Conservation (phyloP, 2,113 vertebrate species). For the Leptocoma aspasia region DNA sequence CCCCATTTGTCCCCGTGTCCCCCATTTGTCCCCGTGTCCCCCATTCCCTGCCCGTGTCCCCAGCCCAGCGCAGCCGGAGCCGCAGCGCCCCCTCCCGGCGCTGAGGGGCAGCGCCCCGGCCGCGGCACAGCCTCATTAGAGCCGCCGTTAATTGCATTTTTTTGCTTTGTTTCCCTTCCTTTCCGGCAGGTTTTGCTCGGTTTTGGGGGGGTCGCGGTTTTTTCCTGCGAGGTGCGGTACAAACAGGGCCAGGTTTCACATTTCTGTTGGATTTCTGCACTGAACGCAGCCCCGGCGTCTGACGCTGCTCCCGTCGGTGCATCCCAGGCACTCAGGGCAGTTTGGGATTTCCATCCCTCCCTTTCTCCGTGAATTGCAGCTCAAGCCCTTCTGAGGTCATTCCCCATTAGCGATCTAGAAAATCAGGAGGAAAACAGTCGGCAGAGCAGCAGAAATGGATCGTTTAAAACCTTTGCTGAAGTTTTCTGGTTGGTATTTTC, state of each 20-base stretch:
- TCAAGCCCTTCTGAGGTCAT: background rate
- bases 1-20: background rate
- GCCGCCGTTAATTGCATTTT: background rate
- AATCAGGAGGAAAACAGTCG: rapidly evolving
- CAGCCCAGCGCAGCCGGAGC: background rate
- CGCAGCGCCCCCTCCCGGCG: background rate
- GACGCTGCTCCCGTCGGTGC: rapidly evolving
- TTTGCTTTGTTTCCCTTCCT: background rate
- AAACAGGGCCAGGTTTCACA: rapidly evolving
- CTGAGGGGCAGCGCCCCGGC: background rate
- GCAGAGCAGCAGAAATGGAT: background rate
- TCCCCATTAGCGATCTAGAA: rapidly evolving
- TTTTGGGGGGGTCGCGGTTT: rapidly evolving
- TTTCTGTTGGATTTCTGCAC: rapidly evolving
- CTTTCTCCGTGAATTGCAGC: rapidly evolving
- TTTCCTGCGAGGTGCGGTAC: rapidly evolving
- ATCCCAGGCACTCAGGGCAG: rapidly evolving
- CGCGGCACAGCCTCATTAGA: background rate
- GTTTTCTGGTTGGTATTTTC: background rate
- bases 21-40: background rate
- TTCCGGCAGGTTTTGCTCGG: background rate
- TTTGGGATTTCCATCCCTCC: background rate
- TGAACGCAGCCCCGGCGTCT: rapidly evolving
- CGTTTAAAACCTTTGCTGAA: background rate
- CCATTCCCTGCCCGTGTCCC: background rate